Conservation (phyloP, 2,113 vertebrate species). For the Neodon shergylaensis region DNA sequence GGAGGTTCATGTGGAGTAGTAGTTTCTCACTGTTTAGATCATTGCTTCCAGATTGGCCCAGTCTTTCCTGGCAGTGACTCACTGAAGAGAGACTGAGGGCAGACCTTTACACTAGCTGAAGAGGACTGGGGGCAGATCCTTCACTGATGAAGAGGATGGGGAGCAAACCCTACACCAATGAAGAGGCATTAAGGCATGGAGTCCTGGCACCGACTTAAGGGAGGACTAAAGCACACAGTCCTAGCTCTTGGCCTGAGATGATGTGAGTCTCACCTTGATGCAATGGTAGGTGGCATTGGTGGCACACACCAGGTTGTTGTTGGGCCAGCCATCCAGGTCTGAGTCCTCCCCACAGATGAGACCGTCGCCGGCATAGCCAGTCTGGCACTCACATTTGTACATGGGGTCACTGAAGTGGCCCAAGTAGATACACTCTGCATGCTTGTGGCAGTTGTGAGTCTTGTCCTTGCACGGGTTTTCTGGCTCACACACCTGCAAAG, state of each 20-base stretch:
- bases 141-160: background rate
- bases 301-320: conserved; percentile 94
- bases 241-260: background rate
- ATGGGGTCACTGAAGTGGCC: conserved; percentile 97
- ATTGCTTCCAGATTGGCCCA: background rate
- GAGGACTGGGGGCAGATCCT: background rate
- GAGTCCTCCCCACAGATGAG: conserved; percentile 97
- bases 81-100: background rate
- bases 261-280: conserved; percentile 88
- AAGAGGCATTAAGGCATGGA: background rate
- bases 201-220: background rate
- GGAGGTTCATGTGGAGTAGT: too few species aligned
- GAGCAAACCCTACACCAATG: too few species aligned
- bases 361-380: conserved; percentile 96
- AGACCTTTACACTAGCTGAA: background rate
- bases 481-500: conserved; percentile 93
- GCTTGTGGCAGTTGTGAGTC: conserved; percentile 95
- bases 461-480: conserved; percentile 96
- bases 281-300: conserved; percentile 96
- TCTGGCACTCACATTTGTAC: conserved; percentile 98
- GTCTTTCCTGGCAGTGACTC: background rate
- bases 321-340: conserved; percentile 98
- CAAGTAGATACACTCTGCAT: conserved; percentile 94
- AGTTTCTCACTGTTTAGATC: background rate
- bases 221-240: background rate